A percentile compares a stretch with the other conserved stretches of the same genome.
Evolutionary conservation across 2,113 vertebrate genomes (phyloP).

Genomic region (Promerops cafer): DNA sequence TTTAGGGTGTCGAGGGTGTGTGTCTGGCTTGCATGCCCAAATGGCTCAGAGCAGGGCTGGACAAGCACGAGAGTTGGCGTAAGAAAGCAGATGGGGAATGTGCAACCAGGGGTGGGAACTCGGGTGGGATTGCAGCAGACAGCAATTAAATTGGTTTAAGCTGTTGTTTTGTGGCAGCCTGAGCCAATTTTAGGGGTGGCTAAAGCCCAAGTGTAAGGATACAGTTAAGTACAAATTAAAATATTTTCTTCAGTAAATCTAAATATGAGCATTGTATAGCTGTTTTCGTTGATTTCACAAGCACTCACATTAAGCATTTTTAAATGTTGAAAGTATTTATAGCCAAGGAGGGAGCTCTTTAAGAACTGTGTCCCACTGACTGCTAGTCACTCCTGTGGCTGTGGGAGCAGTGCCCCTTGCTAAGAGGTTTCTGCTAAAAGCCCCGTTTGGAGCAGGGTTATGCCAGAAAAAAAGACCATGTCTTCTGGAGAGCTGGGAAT

Average conservation of each 20-base stretch:
- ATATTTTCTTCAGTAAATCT: not conserved
- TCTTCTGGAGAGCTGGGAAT: not conserved
- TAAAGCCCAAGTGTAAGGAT: not conserved
- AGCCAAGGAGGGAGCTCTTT: not conserved
- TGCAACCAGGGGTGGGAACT: not conserved
- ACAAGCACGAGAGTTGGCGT: not conserved
- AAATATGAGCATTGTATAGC: not conserved
- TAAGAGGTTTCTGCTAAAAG: not conserved
- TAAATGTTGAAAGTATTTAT: not conserved
- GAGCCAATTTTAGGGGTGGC: not conserved
- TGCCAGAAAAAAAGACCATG: not conserved
- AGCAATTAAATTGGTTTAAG: slow-evolving; percentile 30
- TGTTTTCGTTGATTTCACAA: not conserved
- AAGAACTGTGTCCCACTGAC: not conserved
- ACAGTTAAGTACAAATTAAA: not conserved
- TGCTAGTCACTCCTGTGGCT: not conserved
- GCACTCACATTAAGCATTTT: not conserved
- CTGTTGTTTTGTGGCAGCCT: slow-evolving; percentile 17
- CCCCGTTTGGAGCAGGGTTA: not conserved
- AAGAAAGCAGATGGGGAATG: not conserved
- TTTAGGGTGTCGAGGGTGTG: not conserved
- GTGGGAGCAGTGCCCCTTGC: not conserved
- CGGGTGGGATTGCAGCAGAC: not conserved
- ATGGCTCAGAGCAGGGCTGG: not conserved
- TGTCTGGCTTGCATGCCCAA: not conserved